phyloP scores from a whole-genome alignment of 2,888 invertebrate genomes.

The Epinotia bilunana region DNA sequence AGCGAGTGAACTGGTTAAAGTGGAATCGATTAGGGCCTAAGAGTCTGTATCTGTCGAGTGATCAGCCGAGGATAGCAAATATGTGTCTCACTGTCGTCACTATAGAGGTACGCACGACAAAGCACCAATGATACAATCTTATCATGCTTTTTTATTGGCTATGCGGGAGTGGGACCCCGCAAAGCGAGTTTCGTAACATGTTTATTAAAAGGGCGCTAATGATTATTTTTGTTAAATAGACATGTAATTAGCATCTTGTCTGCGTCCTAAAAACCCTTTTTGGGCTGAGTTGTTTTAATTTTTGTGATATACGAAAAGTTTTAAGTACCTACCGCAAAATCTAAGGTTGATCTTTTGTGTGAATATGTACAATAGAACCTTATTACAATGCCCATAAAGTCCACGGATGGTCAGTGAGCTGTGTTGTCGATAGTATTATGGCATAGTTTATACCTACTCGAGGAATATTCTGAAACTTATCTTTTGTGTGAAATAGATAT shows the following conservation, averaged over 20 bases:
- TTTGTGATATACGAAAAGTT: too few relatives aligned
- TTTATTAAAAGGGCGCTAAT: conserved; percentile 9
- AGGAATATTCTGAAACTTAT: too few relatives aligned
- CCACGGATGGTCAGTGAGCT: too few relatives aligned
- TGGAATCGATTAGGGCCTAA: conserved; percentile 57
- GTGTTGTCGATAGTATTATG: too few relatives aligned
- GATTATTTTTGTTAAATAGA: background rate
- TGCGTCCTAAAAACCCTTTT: background rate
- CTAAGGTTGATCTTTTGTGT: too few relatives aligned
- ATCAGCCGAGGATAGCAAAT: conserved; percentile 63
- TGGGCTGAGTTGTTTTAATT: too few relatives aligned
- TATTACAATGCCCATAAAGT: too few relatives aligned
- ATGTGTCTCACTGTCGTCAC: conserved; percentile 72
- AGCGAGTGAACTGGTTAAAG: conserved; percentile 39
- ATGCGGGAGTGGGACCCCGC: conserved; percentile 11
- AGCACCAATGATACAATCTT: conserved; percentile 44
- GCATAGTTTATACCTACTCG: too few relatives aligned
- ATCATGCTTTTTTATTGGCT: conserved; percentile 14
- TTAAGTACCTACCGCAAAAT: too few relatives aligned
- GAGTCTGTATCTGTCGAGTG: conserved; percentile 54
- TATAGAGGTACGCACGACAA: conserved; percentile 61
- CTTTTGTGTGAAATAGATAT: too few relatives aligned
- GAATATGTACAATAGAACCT: too few relatives aligned
- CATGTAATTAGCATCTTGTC: background rate
- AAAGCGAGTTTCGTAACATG: conserved; percentile 8